phyloP scores from a whole-genome alignment of 2,888 invertebrate species.

The Tanytarsus gracilentus region DNA sequence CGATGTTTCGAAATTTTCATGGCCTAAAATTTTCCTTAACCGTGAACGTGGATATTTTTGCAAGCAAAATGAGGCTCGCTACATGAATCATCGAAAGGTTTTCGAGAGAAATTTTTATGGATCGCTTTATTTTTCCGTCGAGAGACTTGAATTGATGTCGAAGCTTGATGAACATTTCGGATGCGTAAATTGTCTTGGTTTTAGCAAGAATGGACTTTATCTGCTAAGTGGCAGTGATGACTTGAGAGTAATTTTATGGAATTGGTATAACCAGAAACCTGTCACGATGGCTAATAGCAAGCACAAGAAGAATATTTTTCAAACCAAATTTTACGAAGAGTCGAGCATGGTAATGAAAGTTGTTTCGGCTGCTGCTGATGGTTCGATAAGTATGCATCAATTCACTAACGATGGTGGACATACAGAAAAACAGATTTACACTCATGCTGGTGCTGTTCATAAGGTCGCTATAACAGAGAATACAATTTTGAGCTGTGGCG shows the following conservation, averaged over 20 bases:
- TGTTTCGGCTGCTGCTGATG: slow-evolving; percentile 82
- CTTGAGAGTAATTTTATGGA: slow-evolving; percentile 76
- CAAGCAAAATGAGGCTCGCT: slow-evolving; percentile 20
- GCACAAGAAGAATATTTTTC: slow-evolving; percentile 25
- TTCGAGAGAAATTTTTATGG: slow-evolving; percentile 47
- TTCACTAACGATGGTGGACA: slow-evolving; percentile 16
- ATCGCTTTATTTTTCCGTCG: slow-evolving; percentile 66
- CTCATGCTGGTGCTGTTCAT: slow-evolving; percentile 71
- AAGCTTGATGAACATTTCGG: slow-evolving; percentile 72
- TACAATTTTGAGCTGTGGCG: slow-evolving; percentile 74
- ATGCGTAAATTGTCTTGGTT: slow-evolving; percentile 88
- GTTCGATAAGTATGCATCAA: slow-evolving; percentile 49
- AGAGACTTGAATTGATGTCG: slow-evolving; percentile 69
- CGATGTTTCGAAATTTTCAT: not conserved
- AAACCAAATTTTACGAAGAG: slow-evolving; percentile 72
- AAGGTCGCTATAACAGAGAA: slow-evolving; percentile 72
- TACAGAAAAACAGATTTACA: slow-evolving; percentile 33
- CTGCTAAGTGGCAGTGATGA: slow-evolving; percentile 90
- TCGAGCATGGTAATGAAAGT: slow-evolving; percentile 66
- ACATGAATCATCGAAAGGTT: slow-evolving; percentile 3
- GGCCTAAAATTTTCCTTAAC: slow-evolving; percentile 6
- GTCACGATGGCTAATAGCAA: not conserved
- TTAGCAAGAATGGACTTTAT: slow-evolving; percentile 62
- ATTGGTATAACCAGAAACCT: slow-evolving; percentile 68
- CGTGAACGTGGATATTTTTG: slow-evolving; percentile 18